These are phyloP conservation scores for Crenuchus spilurus DNA, from an alignment of 2,797 vertebrate genomes.

Conservation along the genomic window DNA sequence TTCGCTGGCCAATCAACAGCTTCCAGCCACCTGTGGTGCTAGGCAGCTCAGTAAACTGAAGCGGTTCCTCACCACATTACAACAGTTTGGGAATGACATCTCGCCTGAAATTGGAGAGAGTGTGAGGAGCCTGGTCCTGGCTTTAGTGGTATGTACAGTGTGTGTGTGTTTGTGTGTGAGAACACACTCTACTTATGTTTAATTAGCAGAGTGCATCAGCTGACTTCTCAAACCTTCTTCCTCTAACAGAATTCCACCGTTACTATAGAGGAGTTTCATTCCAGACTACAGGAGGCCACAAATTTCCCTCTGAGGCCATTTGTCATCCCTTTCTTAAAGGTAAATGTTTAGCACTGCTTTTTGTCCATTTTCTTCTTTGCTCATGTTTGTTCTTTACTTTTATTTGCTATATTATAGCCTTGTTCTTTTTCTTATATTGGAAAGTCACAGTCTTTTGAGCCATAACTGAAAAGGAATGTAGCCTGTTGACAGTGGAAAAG, in stretches of 20 bases:
- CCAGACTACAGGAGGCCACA: slow-evolving; percentile 95
- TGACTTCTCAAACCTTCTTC: slow-evolving; percentile 35
- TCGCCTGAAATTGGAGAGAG: slow-evolving; percentile 98
- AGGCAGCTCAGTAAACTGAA: slow-evolving; percentile 98
- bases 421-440: neutral
- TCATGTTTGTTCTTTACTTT: no score
- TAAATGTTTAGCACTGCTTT: slow-evolving; percentile 59
- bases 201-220: neutral
- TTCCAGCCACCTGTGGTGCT: slow-evolving; percentile 96
- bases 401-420: no score
- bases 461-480: neutral
- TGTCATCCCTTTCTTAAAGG: slow-evolving; percentile 98
- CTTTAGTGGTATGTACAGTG: slow-evolving; percentile 85
- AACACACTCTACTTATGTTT: neutral
- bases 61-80: slow-evolving; percentile 96
- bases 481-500: slow-evolving; percentile 8
- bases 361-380: no score
- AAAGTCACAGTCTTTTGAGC: neutral
- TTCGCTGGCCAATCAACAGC: slow-evolving; percentile 95
- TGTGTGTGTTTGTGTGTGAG: neutral
- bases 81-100: slow-evolving; percentile 99
- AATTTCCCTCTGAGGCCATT: slow-evolving; percentile 96
- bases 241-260: slow-evolving; percentile 91
- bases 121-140: slow-evolving; percentile 93
- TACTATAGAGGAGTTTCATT: slow-evolving; percentile 98